A percentile compares a stretch with the other conserved stretches of the same genome.
Conservation (phyloP, 2,797 vertebrate genomes). For the Chiloscyllium punctatum region DNA sequence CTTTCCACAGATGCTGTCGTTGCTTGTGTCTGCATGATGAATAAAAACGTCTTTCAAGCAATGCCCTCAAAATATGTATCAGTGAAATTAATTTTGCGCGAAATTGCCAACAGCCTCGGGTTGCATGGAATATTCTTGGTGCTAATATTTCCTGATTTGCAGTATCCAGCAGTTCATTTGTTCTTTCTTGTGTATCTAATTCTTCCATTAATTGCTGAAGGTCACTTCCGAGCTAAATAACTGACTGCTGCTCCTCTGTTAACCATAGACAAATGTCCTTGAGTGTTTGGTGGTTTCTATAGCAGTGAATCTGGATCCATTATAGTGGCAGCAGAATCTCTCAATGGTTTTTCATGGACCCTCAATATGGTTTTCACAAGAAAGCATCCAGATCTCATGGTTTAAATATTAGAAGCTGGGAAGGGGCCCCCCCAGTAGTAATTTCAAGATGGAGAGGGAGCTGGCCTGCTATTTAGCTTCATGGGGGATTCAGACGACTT, state of each 20-base stretch:
- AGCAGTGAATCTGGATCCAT: background rate
- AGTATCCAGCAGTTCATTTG: slow-evolving; percentile 33
- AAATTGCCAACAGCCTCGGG: slow-evolving; percentile 9
- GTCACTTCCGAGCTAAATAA: background rate
- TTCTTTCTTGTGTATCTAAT: slow-evolving; percentile 31
- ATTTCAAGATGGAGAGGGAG: background rate
- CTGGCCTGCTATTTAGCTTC: background rate
- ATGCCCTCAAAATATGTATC: slow-evolving; percentile 15
- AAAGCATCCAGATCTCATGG: background rate
- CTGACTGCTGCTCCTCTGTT: background rate
- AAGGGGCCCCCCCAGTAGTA: background rate
- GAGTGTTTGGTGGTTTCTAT: background rate
- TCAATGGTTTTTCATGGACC: background rate
- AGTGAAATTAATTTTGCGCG: slow-evolving; percentile 31
- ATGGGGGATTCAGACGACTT: rapidly evolving
- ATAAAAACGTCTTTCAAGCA: background rate
- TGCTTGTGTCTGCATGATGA: background rate
- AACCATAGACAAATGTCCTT: background rate
- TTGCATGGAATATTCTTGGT: slow-evolving; percentile 4
- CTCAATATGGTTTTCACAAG: background rate
- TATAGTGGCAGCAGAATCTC: background rate
- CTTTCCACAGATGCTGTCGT: background rate
- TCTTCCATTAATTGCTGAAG: slow-evolving; percentile 23
- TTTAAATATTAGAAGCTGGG: background rate
- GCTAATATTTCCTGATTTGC: slow-evolving; percentile 32